These are phyloP conservation scores for Huso huso DNA, from an alignment of 2,797 vertebrate genomes.

Conservation along the genomic window DNA sequence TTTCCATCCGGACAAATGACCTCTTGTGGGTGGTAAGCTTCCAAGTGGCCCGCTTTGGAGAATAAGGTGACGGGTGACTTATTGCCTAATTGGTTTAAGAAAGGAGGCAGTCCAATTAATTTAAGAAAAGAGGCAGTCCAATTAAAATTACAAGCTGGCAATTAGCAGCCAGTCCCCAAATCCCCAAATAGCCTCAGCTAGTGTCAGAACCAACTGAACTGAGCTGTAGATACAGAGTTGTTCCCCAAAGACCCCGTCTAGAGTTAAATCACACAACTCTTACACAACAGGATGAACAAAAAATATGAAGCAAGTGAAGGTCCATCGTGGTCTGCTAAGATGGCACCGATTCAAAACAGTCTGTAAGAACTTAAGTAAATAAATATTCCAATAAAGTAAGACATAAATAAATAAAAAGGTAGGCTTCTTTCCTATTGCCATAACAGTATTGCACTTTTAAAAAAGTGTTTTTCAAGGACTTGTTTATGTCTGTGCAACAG, in stretches of 20 bases:
- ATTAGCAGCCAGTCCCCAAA: slow-evolving; percentile 83
- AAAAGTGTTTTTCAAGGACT: too few species aligned
- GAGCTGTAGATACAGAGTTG: slow-evolving; percentile 52
- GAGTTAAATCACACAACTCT: slow-evolving; percentile 25
- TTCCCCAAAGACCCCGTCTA: slow-evolving; percentile 56
- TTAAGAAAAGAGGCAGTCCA: slow-evolving; percentile 63
- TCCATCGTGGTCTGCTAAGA: too few species aligned
- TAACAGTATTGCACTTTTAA: too few species aligned
- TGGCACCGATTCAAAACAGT: too few species aligned
- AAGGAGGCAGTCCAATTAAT: slow-evolving; percentile 50
- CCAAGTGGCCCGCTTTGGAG: slow-evolving; percentile 60
- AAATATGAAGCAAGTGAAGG: too few species aligned
- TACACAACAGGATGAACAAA: too few species aligned
- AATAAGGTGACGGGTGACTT: slow-evolving; percentile 68
- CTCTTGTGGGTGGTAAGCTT: slow-evolving; percentile 58
- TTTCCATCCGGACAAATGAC: slow-evolving; percentile 60
- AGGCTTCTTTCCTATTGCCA: too few species aligned
- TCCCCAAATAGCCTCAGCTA: slow-evolving; percentile 76
- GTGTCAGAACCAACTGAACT: slow-evolving; percentile 74
- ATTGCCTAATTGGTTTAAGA: slow-evolving; percentile 81
- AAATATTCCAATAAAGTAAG: too few species aligned
- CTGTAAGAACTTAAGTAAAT: too few species aligned
- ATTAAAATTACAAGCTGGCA: slow-evolving; percentile 95
- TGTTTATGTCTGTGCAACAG: too few species aligned
- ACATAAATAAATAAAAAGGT: too few species aligned